Evolutionary conservation across 2,888 invertebrate species (phyloP).

Genomic region (Seira sanloemensis): DNA sequence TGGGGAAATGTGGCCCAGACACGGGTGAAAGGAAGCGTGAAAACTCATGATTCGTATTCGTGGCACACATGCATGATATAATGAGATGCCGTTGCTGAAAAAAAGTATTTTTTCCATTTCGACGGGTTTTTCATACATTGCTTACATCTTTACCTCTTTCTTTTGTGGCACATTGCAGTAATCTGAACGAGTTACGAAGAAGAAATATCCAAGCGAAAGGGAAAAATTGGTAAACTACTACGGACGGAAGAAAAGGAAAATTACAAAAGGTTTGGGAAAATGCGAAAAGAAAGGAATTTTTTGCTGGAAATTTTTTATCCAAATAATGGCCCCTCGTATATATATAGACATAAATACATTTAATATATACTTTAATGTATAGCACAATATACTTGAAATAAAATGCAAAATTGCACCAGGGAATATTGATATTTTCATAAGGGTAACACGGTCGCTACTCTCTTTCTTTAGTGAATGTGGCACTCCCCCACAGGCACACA

Average conservation of each 20-base stretch:
- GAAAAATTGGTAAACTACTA: neutral
- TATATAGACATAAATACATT: no score
- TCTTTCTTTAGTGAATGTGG: conserved; percentile 16
- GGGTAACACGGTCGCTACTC: conserved; percentile 13
- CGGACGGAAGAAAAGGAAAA: conserved; percentile 11
- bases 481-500: conserved; percentile 37
- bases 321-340: no score
- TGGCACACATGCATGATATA: conserved; percentile 54
- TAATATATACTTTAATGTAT: neutral
- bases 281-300: neutral
- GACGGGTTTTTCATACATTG: no score
- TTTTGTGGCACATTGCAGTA: conserved; percentile 26
- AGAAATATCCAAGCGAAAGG: neutral
- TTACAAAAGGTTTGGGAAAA: neutral
- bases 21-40: conserved; percentile 55
- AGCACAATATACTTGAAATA: conserved; percentile 34
- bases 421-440: conserved; percentile 29
- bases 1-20: conserved; percentile 18
- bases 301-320: conserved; percentile 6
- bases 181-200: conserved; percentile 21
- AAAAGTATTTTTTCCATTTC: conserved; percentile 53
- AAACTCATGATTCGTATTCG: conserved; percentile 58
- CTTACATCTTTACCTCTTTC: conserved; percentile 1
- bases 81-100: conserved; percentile 56
- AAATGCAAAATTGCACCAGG: conserved; percentile 51